Percentiles rank a stretch among this genome's conserved stretches.
Evolutionary conservation across 2,888 invertebrate genomes (phyloP).

Genomic region (Elmis aenea): DNA sequence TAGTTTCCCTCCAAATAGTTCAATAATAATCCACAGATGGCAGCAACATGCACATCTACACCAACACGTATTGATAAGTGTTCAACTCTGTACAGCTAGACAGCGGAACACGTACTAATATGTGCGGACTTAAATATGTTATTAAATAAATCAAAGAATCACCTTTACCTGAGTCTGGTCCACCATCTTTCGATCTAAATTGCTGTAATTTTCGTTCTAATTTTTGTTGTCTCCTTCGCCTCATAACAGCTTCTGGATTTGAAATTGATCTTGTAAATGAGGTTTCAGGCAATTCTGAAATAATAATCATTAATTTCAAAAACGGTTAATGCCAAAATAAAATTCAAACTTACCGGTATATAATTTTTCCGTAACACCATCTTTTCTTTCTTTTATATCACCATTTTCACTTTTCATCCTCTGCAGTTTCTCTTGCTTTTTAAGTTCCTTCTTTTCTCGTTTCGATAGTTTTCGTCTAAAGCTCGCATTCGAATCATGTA

Average conservation of each 20-base stretch:
- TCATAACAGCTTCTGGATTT: slow-evolving; percentile 99
- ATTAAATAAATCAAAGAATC: not conserved
- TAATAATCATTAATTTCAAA: slow-evolving; percentile 13
- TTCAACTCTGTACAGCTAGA: too few species aligned
- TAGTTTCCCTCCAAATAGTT: too few species aligned
- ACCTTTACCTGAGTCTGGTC: slow-evolving; percentile 74
- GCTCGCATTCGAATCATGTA: slow-evolving; percentile 72
- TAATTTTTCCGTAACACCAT: slow-evolving; percentile 83
- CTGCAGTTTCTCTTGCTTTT: slow-evolving; percentile 86
- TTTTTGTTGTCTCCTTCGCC: slow-evolving; percentile 91
- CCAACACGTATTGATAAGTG: too few species aligned
- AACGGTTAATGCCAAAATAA: not conserved
- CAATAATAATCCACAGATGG: too few species aligned
- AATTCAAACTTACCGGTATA: slow-evolving; percentile 63
- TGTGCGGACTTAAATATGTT: too few species aligned
- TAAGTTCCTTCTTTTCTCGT: slow-evolving; percentile 95
- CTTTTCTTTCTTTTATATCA: slow-evolving; percentile 64
- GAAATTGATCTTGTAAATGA: slow-evolving; percentile 98
- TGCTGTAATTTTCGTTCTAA: slow-evolving; percentile 94
- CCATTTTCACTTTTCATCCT: slow-evolving; percentile 64
- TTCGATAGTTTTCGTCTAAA: slow-evolving; percentile 93
- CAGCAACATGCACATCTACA: too few species aligned
- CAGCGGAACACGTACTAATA: too few species aligned
- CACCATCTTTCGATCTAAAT: slow-evolving; percentile 91
- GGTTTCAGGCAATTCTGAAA: slow-evolving; percentile 88